phyloP scores from a whole-genome alignment of 2,113 vertebrate species.

The Myotis lucifugus region DNA sequence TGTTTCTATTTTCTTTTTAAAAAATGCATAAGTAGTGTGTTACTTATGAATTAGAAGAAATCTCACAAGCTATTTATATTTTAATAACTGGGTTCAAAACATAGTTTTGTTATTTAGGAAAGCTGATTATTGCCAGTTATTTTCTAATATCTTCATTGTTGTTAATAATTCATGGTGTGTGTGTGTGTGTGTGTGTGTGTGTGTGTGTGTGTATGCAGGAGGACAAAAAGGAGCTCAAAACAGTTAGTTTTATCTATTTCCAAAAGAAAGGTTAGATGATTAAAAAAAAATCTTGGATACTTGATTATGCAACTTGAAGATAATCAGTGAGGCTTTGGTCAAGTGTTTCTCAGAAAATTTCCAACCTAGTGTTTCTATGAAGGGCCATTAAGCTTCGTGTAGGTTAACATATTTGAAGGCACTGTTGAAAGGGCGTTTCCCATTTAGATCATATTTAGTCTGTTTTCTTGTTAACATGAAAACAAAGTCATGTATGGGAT shows the following conservation, averaged over 20 bases:
- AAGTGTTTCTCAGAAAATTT: constrained; percentile 45
- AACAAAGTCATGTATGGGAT: not conserved
- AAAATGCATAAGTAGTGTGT: not conserved
- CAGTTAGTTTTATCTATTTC: not conserved
- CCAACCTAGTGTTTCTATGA: constrained; percentile 2
- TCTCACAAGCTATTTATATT: not conserved
- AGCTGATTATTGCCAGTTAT: not conserved
- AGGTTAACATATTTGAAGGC: not conserved
- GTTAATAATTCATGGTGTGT: constrained; percentile 11
- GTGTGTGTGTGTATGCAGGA: not conserved
- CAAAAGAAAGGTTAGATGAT: not conserved
- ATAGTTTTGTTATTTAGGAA: constrained; percentile 22
- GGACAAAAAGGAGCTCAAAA: not conserved
- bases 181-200: not conserved
- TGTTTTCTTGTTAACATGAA: constrained; percentile 31
- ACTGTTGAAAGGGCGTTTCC: not conserved
- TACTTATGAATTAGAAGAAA: constrained; percentile 27
- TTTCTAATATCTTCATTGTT: not conserved
- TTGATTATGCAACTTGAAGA: not conserved
- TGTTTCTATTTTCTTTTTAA: not conserved
- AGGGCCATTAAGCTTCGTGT: not conserved
- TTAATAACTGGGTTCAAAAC: not conserved
- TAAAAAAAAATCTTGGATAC: not conserved
- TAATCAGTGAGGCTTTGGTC: not conserved
- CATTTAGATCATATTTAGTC: not conserved